Conservation (phyloP, 2,113 vertebrate genomes). For the Chascanopsetta lugubris region DNA sequence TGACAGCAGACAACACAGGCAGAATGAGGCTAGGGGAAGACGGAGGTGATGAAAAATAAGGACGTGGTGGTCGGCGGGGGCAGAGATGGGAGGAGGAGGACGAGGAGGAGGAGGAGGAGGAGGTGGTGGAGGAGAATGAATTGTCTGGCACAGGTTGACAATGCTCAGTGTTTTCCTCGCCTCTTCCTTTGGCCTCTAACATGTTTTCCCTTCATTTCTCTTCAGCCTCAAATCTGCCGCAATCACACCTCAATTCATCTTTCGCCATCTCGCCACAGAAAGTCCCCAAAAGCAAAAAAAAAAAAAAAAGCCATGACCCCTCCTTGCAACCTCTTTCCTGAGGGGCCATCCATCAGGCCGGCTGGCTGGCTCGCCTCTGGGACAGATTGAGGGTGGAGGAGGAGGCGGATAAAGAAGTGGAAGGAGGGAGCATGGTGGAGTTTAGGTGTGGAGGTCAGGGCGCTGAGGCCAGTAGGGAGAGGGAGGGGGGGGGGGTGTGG, state of each 20-base stretch:
- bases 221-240: constrained; percentile 40
- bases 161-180: constrained; percentile 35
- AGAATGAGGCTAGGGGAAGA: constrained; percentile 35
- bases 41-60: constrained; percentile 51
- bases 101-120: constrained; percentile 25
- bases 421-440: constrained; percentile 47
- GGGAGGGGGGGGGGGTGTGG: not conserved
- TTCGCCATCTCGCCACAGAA: constrained; percentile 12
- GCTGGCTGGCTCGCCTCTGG: constrained; percentile 16
- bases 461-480: constrained; percentile 27
- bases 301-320: constrained; percentile 48
- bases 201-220: constrained; percentile 26
- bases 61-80: constrained; percentile 32
- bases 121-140: constrained; percentile 20
- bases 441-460: constrained; percentile 54
- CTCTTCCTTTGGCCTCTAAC: constrained; percentile 7
- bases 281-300: constrained; percentile 26
- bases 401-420: constrained; percentile 34
- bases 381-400: constrained; percentile 33
- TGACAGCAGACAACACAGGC: constrained; percentile 66
- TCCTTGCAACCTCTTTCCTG: constrained; percentile 42
- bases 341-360: constrained; percentile 71
- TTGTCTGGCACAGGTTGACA: constrained; percentile 40
- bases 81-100: constrained; percentile 19
- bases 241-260: constrained; percentile 43